Base-by-base conservation (phyloP, 2,888 invertebrate genomes). In the Drosophila paramelanica region DNA sequence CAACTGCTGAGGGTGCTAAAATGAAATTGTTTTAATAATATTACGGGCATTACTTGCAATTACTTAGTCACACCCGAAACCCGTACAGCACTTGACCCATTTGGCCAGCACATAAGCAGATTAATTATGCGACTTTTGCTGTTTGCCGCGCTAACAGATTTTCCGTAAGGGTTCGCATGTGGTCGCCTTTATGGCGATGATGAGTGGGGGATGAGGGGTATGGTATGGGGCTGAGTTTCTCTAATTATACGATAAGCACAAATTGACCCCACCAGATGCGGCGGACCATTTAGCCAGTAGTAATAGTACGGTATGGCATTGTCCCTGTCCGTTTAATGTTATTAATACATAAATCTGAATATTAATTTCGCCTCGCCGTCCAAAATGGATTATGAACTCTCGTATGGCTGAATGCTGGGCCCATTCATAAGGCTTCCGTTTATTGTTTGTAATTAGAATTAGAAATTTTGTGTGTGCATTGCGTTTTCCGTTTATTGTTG, bases 281-380 rank as follows among this genome's bases (percentile, higher is more conserved):
- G 45, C 67, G 39, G 20, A 56, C 55, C 42, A 47, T 55, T 61
- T 61, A 17, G 13, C 49, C 52, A 31, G 11, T 20, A 13, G 27
- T 14, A 33, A 14, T 42, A 42, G 56, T n/a, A 20, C 17, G 17
- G 31, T 55, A 14, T 51, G 49, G 39, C 27, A 51, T 14, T 14
- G 14, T 42, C 23, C 49, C 45, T 47, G 39, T 41, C 17, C 73
- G 69, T 77, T 70, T 73, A 77, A 83, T 86, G 79, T 73, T 83
- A 88, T 86, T 86, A 88, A 88, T 84, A 82, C 88, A 87, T 87
- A 88, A 87, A 87, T 87, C 88, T 84, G 88, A 82, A 88, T 87
- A 87, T 87, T 87, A 87, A 88, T 88, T 86, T 76, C 64, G 72
- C 52, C 65, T 43, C 56, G 47, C 45, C 46, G 57, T 56, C 43